Evolutionary conservation across 2,888 invertebrate genomes (phyloP), one percentile per base, ranked within the genome.

Genomic region (Pyrochroa serraticornis): DNA sequence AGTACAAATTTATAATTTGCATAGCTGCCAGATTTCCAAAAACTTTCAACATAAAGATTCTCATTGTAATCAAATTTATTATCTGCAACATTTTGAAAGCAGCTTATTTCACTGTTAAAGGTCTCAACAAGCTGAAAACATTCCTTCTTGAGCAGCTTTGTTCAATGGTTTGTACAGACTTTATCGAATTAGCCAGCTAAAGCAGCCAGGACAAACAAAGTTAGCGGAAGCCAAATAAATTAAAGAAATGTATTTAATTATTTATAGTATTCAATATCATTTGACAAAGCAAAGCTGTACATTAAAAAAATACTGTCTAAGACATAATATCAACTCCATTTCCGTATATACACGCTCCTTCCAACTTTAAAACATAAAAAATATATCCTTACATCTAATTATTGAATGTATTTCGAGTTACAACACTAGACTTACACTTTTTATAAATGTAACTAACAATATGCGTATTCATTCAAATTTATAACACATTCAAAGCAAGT

Each of bases 251-350:
- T 49, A 50, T 44, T 54, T 54, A 47, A 48, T 55, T 48, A 48
- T 22, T 22, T 22, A 22, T 22, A 22, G 22, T 22, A 22, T 53
- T 53, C 46, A 46, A 52, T 46, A 53, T 71, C 70, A 72, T 75
- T 22, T 73, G 74, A 75, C 71, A 76, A 78, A 78, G 78, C 78
- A 76, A 77, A 78, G 77, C 77, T 78, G 76, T 77, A 78, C 77
- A 78, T 76, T 77, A 77, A 78, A 78, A 78, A 78, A 78, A 78
- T 78, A 78, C 77, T 77, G 74, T 77, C 73, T 74, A 72, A 74
- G 67, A 75, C 73, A 74, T 70, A 74, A 73, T 74, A 74, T 75
- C 72, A 73, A 74, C 75, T 71, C 68, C 69, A 72, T 58, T 60
- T 66, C 60, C 57, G 63, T 71, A 71, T 73, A 64, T 75, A 73